These are phyloP conservation scores for Notocelia uddmanniana DNA, from an alignment of 2,888 invertebrate genomes.

Conservation along the genomic window DNA sequence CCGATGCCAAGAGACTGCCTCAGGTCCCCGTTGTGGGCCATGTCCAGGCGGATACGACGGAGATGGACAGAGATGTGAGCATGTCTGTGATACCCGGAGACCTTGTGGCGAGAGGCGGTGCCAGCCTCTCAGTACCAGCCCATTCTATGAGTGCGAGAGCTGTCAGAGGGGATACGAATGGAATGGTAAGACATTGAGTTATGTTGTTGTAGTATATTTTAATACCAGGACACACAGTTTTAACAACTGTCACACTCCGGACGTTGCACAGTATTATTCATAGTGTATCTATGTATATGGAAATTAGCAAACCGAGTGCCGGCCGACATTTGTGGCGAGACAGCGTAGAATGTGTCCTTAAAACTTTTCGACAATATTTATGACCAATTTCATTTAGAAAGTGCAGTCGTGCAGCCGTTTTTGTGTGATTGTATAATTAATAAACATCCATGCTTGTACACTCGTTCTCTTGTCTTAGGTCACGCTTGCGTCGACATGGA, in stretches of 20 bases:
- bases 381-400: no score
- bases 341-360: no score
- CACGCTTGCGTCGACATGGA: conserved; percentile 75
- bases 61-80: conserved; percentile 89
- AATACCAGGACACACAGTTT: no score
- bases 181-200: conserved; percentile 57
- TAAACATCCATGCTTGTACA: neutral
- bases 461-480: conserved; percentile 56
- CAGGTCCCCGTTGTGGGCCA: conserved; percentile 90
- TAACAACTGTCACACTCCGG: no score
- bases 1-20: conserved; percentile 87
- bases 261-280: no score
- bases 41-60: conserved; percentile 91
- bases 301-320: no score
- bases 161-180: conserved; percentile 79
- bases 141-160: conserved; percentile 92
- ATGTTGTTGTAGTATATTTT: no score
- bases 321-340: no score
- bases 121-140: conserved; percentile 84
- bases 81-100: conserved; percentile 85
- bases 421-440: no score
- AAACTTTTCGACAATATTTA: no score
- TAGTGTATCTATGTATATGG: no score
- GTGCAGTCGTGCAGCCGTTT: no score
- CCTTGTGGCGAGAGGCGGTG: conserved; percentile 90